Conservation (phyloP, 2,113 vertebrate species). For the Sardina pilchardus region DNA sequence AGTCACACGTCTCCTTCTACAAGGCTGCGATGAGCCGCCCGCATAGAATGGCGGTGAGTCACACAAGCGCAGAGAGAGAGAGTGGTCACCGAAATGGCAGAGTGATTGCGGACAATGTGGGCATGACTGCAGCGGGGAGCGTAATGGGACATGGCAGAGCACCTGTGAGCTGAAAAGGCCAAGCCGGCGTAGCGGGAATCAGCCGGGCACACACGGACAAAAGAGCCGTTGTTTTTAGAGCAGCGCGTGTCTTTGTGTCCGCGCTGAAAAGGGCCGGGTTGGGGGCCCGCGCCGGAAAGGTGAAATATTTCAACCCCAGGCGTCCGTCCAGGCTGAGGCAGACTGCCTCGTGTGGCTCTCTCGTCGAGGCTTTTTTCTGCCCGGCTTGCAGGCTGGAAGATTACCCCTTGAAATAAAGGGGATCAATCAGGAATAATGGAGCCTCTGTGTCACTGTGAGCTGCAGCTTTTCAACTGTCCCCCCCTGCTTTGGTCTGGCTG, state of each 20-base stretch:
- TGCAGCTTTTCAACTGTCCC: background rate
- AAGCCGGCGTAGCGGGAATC: background rate
- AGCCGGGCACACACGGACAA: background rate
- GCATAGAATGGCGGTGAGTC: background rate
- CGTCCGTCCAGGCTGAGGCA: background rate
- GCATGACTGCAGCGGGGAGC: background rate
- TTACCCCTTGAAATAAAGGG: background rate
- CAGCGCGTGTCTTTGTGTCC: constrained; percentile 4
- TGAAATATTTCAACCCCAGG: constrained; percentile 1
- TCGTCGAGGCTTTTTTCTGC: background rate
- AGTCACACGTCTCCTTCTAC: no score
- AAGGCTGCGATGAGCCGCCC: no score
- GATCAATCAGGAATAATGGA: background rate
- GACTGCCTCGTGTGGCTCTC: background rate
- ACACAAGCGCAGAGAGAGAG: background rate
- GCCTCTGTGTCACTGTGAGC: constrained; percentile 2
- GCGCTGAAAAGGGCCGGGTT: background rate
- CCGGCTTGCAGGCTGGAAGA: background rate
- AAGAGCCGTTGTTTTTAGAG: background rate
- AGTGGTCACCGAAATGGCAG: background rate
- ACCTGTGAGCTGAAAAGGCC: constrained; percentile 1
- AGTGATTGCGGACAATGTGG: background rate
- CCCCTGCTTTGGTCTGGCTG: background rate
- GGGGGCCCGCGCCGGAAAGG: constrained; percentile 15
- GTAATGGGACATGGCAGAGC: constrained; percentile 4